Percentiles rank a stretch among this genome's conserved stretches.
Evolutionary conservation across 1,140 invertebrate species (phyloP).

Genomic region (Philotrypesis tridentata): DNA sequence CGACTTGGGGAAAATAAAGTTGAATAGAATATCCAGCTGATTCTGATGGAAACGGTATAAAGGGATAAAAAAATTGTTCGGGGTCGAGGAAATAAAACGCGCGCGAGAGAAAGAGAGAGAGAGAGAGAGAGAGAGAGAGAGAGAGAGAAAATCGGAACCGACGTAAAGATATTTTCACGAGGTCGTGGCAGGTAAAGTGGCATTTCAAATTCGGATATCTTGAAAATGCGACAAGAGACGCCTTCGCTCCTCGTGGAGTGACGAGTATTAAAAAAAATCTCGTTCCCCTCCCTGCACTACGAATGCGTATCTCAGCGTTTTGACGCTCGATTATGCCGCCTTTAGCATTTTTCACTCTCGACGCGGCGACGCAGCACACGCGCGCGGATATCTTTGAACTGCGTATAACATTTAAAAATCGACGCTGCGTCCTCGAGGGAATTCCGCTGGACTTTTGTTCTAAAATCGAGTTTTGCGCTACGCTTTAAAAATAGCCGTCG

Average conservation of each 20-base stretch:
- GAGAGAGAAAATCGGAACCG: conserved; percentile 33
- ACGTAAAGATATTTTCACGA: conserved; percentile 40
- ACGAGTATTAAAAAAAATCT: conserved; percentile 43
- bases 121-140: no score
- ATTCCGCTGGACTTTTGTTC: no score
- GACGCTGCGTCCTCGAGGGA: no score
- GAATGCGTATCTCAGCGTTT: conserved; percentile 7
- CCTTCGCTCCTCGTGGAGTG: conserved; percentile 20
- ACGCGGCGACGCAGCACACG: background rate
- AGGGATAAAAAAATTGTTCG: background rate
- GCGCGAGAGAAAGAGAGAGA: no score
- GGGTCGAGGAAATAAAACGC: conserved; percentile 11
- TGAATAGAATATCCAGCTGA: background rate
- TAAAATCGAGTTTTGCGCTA: no score
- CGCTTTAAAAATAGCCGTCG: no score
- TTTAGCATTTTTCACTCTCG: conserved; percentile 7
- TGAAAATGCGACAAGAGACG: conserved; percentile 31
- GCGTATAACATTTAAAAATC: no score
- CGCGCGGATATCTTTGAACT: background rate
- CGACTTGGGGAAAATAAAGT: no score
- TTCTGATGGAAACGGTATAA: background rate
- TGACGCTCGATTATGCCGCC: conserved; percentile 19
- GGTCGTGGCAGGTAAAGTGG: conserved; percentile 41
- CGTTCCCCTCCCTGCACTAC: background rate
- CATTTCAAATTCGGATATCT: conserved; percentile 44